These are phyloP conservation scores for Scopus umbretta DNA, from an alignment of 2,113 vertebrate species.

Conservation along the genomic window DNA sequence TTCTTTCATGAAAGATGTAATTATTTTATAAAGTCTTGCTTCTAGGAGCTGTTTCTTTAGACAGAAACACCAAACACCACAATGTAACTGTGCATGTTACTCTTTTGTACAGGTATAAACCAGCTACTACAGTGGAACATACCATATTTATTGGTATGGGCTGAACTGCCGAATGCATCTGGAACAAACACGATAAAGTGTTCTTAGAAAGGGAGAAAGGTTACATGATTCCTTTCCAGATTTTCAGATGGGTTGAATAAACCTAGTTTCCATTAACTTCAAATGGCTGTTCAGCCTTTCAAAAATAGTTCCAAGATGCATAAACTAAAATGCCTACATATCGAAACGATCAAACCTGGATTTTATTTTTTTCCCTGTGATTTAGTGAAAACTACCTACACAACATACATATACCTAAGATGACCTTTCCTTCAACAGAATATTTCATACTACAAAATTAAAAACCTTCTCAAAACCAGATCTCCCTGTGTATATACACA, in stretches of 20 bases:
- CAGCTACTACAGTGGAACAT: background rate
- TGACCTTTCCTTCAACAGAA: background rate
- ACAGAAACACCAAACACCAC: background rate
- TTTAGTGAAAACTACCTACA: background rate
- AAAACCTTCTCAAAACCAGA: background rate
- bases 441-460: background rate
- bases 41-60: background rate
- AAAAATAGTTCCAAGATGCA: background rate
- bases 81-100: background rate
- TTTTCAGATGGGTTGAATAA: background rate
- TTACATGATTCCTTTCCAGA: background rate
- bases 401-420: background rate
- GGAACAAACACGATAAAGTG: background rate
- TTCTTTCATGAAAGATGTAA: background rate
- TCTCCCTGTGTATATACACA: background rate
- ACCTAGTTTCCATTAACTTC: background rate
- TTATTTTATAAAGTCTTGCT: background rate
- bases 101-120: background rate
- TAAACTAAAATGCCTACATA: background rate
- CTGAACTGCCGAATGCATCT: background rate
- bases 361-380: background rate
- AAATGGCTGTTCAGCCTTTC: background rate
- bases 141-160: background rate
- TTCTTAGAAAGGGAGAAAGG: background rate
- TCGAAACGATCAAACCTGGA: background rate